A percentile compares a stretch with the other conserved stretches of the same genome.
Evolutionary conservation across 2,113 vertebrate genomes (phyloP).

Genomic region (Quiscalus mexicanus): DNA sequence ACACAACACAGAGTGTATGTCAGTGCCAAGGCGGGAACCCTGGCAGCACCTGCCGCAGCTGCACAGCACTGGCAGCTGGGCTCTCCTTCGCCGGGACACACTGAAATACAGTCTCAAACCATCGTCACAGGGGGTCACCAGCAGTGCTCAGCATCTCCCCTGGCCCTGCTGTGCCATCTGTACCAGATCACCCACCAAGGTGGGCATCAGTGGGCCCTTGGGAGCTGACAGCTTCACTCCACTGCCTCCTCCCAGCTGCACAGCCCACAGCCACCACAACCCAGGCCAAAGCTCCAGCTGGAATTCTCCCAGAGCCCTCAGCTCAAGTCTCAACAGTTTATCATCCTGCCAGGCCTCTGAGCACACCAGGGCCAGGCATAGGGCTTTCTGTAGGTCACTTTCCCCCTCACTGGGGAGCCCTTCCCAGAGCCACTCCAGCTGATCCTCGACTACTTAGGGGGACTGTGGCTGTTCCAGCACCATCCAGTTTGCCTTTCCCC

Average conservation of each 20-base stretch:
- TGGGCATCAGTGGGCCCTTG: rapidly evolving
- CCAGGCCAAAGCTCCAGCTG: not conserved
- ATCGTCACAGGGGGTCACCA: rapidly evolving
- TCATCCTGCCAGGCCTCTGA: not conserved
- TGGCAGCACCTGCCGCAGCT: rapidly evolving
- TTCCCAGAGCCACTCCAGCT: not conserved
- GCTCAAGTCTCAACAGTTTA: not conserved
- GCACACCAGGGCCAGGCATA: rapidly evolving
- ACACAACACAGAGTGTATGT: not conserved
- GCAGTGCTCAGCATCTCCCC: not conserved
- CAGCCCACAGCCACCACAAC: rapidly evolving
- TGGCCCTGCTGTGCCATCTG: rapidly evolving
- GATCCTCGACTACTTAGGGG: rapidly evolving
- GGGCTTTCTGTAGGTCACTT: not conserved
- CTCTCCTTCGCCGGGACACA: not conserved
- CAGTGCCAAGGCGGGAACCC: not conserved
- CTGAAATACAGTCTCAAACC: slow-evolving; percentile 34
- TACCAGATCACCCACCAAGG: rapidly evolving
- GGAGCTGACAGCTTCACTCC: rapidly evolving
- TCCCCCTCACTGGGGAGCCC: not conserved
- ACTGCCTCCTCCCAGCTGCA: not conserved
- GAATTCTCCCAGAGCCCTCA: not conserved
- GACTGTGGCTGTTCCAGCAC: not conserved
- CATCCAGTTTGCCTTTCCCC: not conserved
- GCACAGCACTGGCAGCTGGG: rapidly evolving